Base-by-base conservation (phyloP, 2,888 invertebrate genomes). In the Drosophila melanocephala region DNA sequence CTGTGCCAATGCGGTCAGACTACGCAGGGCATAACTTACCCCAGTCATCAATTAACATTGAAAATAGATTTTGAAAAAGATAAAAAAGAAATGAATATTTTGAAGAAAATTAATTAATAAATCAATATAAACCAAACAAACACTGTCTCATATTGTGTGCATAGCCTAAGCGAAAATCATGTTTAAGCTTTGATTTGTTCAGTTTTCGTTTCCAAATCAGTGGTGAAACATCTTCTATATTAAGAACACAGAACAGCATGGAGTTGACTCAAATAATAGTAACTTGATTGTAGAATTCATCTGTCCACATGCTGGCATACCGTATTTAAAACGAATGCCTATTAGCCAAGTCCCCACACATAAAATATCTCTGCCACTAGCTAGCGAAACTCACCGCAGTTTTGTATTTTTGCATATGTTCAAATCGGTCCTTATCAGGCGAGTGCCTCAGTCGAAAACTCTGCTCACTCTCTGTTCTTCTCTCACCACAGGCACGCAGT, bases 261-360 rank as follows among this genome's bases (percentile, higher is more conserved):
- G 33, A 76, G n/a, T 70, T 63, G 35, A 58, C 44, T 32, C 3
- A 30, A 58, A 1, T 42, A n/a, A 63, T 69, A 37, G 33, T 42
- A 51, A 22, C 28, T 50, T 22, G 51, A 19, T 56, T 74, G 42
- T 74, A 51, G 51, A 73, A 66, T 55, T 66, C 39, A 65, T 19
- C 75, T n/a, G 33, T 22, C 6, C 33, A 56, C 50, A 39, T 50
- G 50, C 50, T 33, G 39, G 14, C 50, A 33, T 19, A 10, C 22
- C 39, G 33, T 32, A 76, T 76, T 16, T 19, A 39, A 35, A 30
- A 69, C 39, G 28, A 47, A 22, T 22, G 16, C 44, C 75, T 56
- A 56, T 60, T 59, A 56, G 44, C 60, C 70, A 44, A 56, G n/a
- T 65, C n/a, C 28, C 22, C 22, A 2, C 33, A n/a, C n/a, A 35